Evolutionary conservation across 2,113 vertebrate species (phyloP), one percentile per base, ranked within the genome.

Genomic region (Catharus bicknelli): DNA sequence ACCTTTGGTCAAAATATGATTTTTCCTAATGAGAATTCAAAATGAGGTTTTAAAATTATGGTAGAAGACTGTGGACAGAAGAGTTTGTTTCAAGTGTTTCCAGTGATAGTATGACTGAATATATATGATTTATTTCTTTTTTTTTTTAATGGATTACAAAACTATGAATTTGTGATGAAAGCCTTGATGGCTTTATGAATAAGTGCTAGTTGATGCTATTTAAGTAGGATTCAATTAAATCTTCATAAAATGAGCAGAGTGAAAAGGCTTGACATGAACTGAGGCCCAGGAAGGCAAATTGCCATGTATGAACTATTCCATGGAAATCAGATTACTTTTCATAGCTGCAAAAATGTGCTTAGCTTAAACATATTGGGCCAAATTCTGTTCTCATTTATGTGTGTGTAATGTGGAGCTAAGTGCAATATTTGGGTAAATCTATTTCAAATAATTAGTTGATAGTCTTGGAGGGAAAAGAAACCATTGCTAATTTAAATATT

Each of bases 221-320:
- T 96, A 97, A 97, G 96, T 96, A 95, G 91, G 81, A 95, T 95
- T 95, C 96, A 96, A 97, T 97, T 96, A 97, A 96, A 97, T 96
- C 93, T 95, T 91, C 94, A 92, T 95, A 96, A 96, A 96, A 95
- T 18, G 95, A 97, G 90, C 81, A 87, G 81, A 95, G 88, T 95
- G 95, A 95, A 95, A 95, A 92, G 86, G 83, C 86, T 97, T 96
- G 96, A 97, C 95, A 79, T 96, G 95, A 96, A 87, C 93, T 78
- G 91, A 92, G 96, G 94, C 93, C 95, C 93, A 92, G 86, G 91
- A 96, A 96, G 94, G 96, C 95, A 94, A 89, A 59, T 66, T 97
- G 96, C 96, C 96, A 97, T 77, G 83, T 96, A 93, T 95, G 94
- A 97, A 96, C 95, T 93, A 63, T 94, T 95, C 81, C 95, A 92